Percentiles rank a stretch among this genome's conserved stretches.
phyloP scores from a whole-genome alignment of 2,888 invertebrate species.

The Ophioninae sp. region DNA sequence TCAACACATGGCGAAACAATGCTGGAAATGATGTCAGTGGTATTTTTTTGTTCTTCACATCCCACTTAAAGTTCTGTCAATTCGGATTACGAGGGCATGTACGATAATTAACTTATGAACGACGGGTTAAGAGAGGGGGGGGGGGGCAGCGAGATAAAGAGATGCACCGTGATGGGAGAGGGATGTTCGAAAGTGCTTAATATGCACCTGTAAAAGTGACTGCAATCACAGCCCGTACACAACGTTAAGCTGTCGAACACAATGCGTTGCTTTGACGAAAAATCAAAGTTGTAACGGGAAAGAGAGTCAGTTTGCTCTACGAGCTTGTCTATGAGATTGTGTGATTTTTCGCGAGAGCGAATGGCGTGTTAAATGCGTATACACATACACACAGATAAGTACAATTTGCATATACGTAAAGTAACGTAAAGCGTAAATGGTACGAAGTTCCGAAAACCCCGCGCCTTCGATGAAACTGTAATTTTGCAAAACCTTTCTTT shows the following conservation, averaged over 20 bases:
- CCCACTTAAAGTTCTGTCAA: constrained; percentile 5
- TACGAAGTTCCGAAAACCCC: too few relatives aligned
- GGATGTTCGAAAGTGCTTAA: constrained; percentile 20
- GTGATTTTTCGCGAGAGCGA: constrained; percentile 40
- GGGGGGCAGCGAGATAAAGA: constrained; percentile 18
- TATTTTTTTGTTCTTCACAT: constrained; percentile 19
- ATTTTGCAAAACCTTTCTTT: too few relatives aligned
- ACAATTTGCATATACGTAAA: not conserved
- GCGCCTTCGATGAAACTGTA: too few relatives aligned
- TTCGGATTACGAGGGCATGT: constrained; percentile 43
- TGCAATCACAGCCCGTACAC: constrained; percentile 8
- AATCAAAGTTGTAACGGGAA: constrained; percentile 51
- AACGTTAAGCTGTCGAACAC: constrained; percentile 11
- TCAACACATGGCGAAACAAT: constrained; percentile 1
- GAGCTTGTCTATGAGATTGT: constrained; percentile 37
- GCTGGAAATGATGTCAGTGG: not conserved
- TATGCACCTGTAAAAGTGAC: constrained; percentile 20
- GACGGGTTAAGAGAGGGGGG: not conserved
- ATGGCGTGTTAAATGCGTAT: constrained; percentile 1
- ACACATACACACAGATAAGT: not conserved
- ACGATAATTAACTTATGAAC: constrained; percentile 36
- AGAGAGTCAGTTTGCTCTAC: constrained; percentile 34
- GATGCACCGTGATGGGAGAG: constrained; percentile 16
- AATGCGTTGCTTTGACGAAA: constrained; percentile 19
- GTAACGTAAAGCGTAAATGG: not conserved